Evolutionary conservation across 2,888 invertebrate species (phyloP).

Genomic region (Notodonta dromedarius): DNA sequence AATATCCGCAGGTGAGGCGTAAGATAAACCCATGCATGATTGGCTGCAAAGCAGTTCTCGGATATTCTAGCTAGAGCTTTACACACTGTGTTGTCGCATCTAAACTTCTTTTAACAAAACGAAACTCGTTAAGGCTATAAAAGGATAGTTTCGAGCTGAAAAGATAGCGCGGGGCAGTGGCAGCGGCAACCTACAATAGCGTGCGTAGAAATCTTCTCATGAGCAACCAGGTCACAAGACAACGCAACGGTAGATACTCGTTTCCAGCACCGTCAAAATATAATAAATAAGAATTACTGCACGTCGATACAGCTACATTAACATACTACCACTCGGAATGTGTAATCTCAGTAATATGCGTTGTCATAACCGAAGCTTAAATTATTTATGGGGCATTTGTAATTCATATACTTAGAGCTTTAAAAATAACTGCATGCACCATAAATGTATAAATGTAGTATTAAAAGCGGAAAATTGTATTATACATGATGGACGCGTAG

Average conservation of each 20-base stretch:
- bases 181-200: constrained; percentile 32
- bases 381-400: constrained; percentile 35
- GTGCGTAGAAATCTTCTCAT: constrained; percentile 60
- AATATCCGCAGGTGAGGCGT: no score
- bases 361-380: constrained; percentile 27
- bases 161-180: constrained; percentile 3
- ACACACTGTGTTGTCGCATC: neutral
- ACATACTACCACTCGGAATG: constrained; percentile 31
- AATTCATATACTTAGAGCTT: constrained; percentile 37
- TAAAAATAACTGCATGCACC: constrained; percentile 31
- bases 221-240: constrained; percentile 66
- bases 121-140: constrained; percentile 1
- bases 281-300: constrained; percentile 52
- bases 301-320: constrained; percentile 35
- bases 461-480: constrained; percentile 20
- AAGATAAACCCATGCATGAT: no score
- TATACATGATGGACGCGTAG: constrained; percentile 21
- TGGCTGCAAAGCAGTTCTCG: neutral
- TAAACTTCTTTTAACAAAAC: neutral
- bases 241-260: constrained; percentile 65
- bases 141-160: constrained; percentile 2
- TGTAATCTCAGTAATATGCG: constrained; percentile 19
- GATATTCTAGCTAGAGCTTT: neutral
- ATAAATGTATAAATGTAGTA: constrained; percentile 32
- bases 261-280: constrained; percentile 46